Percentiles rank a stretch among this genome's conserved stretches.
Evolutionary conservation across 2,888 invertebrate species (phyloP).

Genomic region (Stenodema calcarata): DNA sequence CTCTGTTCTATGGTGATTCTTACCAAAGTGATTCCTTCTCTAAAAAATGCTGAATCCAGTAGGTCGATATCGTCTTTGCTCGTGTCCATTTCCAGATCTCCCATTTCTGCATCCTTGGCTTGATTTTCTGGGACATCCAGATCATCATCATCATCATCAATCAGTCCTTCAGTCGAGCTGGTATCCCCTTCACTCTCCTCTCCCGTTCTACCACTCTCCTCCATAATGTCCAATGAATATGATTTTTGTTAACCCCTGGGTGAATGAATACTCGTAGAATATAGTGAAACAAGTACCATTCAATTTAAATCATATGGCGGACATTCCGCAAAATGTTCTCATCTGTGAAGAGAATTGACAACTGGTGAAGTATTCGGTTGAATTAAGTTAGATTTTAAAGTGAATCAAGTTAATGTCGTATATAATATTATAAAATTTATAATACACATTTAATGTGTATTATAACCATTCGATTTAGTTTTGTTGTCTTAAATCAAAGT

Average conservation of each 20-base stretch:
- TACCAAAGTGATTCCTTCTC: slow-evolving; percentile 34
- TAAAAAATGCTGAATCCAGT: slow-evolving; percentile 24
- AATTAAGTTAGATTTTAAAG: too few species aligned
- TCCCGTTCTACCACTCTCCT: background rate
- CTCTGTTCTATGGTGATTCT: background rate
- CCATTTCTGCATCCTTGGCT: background rate
- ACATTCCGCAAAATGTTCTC: background rate
- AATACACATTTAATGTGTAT: too few species aligned
- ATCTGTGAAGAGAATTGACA: background rate
- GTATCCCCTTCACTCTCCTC: background rate
- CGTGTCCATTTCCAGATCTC: background rate
- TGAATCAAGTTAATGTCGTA: too few species aligned
- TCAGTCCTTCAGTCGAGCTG: slow-evolving; percentile 8
- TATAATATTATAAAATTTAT: too few species aligned
- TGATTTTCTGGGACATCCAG: background rate
- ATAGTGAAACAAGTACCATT: background rate
- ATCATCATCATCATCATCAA: slow-evolving; percentile 11
- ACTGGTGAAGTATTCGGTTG: background rate
- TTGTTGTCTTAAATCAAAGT: too few species aligned
- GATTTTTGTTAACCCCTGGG: background rate
- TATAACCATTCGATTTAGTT: too few species aligned
- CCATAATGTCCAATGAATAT: background rate
- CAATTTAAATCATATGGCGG: background rate
- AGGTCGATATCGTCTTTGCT: slow-evolving; percentile 14
- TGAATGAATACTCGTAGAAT: background rate